phyloP scores from a whole-genome alignment of 2,113 vertebrate species.

The Tiliqua scincoides region DNA sequence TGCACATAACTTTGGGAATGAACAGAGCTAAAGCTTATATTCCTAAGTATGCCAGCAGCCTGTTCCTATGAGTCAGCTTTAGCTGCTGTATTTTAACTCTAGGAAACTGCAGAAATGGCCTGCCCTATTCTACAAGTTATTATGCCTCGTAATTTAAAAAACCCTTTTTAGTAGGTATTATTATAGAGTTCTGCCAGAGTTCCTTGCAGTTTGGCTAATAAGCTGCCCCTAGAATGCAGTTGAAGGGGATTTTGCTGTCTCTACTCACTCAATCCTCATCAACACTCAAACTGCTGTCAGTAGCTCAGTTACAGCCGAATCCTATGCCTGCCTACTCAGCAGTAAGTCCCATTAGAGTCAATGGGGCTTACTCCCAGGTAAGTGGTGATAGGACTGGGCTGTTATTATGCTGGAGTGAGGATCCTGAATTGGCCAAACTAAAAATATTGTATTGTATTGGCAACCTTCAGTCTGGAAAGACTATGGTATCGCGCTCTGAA shows the following conservation, averaged over 20 bases:
- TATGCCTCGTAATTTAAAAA: too few species aligned
- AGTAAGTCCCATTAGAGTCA: too few species aligned
- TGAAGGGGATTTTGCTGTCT: neutral
- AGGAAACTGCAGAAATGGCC: neutral
- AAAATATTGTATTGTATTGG: too few species aligned
- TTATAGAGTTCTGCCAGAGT: neutral
- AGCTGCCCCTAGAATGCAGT: neutral
- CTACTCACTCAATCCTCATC: neutral
- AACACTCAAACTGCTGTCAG: neutral
- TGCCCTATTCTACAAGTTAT: too few species aligned
- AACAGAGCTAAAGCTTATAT: neutral
- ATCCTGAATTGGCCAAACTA: too few species aligned
- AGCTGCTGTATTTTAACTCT: neutral
- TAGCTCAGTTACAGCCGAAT: too few species aligned
- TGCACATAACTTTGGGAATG: neutral
- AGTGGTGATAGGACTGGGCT: too few species aligned
- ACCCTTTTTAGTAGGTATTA: neutral
- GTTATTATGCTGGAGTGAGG: too few species aligned
- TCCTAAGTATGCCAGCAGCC: neutral
- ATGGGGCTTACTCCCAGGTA: too few species aligned
- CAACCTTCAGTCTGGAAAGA: too few species aligned
- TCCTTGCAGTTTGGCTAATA: neutral
- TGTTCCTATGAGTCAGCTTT: neutral
- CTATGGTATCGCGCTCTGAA: too few species aligned
- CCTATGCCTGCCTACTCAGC: too few species aligned